Conservation (phyloP, 2,888 invertebrate genomes). For the Cryptops parisi region DNA sequence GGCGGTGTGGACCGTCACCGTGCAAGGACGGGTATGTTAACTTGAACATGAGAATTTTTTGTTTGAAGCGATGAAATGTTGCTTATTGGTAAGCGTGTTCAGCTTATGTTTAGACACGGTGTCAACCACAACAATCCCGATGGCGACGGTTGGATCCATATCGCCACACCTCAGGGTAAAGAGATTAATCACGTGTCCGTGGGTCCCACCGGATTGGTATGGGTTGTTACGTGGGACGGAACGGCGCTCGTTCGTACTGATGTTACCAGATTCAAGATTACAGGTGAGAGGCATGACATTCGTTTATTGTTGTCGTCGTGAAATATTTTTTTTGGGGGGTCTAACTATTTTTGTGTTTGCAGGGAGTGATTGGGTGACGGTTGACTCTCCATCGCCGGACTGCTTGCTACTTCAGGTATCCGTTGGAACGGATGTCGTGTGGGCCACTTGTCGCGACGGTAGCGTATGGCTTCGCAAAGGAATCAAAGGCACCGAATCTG, state of each 20-base stretch:
- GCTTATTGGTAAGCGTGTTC: no score
- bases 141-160: conserved; percentile 67
- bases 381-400: conserved; percentile 1
- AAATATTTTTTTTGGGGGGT: background rate
- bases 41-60: no score
- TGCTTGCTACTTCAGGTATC: conserved; percentile 44
- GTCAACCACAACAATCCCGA: conserved; percentile 70
- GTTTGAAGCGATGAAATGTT: no score
- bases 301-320: background rate
- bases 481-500: conserved; percentile 36
- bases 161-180: conserved; percentile 57
- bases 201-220: conserved; percentile 70
- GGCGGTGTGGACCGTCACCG: conserved; percentile 84
- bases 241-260: conserved; percentile 65
- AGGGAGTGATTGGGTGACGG: conserved; percentile 35
- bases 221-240: conserved; percentile 75
- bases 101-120: conserved; percentile 69
- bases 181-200: conserved; percentile 75
- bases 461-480: conserved; percentile 72
- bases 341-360: conserved; percentile 28
- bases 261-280: conserved; percentile 58
- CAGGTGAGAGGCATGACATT: conserved; percentile 40
- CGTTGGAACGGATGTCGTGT: conserved; percentile 62
- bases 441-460: conserved; percentile 64
- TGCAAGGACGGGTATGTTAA: conserved; percentile 58